Conservation (phyloP, 2,113 vertebrate genomes). For the Hyperopisus bebe region DNA sequence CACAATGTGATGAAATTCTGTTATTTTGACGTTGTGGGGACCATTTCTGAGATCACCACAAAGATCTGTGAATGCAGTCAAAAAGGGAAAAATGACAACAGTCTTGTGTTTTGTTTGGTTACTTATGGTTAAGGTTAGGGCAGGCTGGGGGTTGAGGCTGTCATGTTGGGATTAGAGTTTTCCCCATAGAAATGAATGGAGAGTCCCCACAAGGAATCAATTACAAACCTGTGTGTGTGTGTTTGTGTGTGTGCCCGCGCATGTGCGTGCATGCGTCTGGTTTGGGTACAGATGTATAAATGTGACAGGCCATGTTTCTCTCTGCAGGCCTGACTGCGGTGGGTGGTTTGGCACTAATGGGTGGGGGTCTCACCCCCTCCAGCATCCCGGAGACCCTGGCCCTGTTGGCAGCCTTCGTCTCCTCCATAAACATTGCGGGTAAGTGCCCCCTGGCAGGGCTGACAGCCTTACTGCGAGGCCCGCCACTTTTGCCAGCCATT, state of each 20-base stretch:
- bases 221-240: not conserved
- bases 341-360: constrained; percentile 70
- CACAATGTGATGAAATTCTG: not conserved
- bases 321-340: constrained; percentile 64
- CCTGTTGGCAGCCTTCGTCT: constrained; percentile 68
- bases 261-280: not conserved
- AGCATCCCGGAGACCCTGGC: constrained; percentile 59
- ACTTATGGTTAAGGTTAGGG: not conserved
- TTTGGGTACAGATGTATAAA: not conserved
- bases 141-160: not conserved
- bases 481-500: not conserved
- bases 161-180: not conserved
- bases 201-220: not conserved
- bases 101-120: not conserved
- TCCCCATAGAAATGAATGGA: not conserved
- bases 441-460: not conserved
- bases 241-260: too few relatives aligned
- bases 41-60: not conserved
- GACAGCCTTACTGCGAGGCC: not conserved
- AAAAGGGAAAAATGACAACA: not conserved
- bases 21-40: too few relatives aligned
- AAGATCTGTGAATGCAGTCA: not conserved
- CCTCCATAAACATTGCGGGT: constrained; percentile 72
- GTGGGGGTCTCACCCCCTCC: constrained; percentile 63
- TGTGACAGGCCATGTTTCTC: not conserved